Evolutionary conservation across 2,888 invertebrate genomes (phyloP).

Genomic region (Chrysomela aeneicollis): DNA sequence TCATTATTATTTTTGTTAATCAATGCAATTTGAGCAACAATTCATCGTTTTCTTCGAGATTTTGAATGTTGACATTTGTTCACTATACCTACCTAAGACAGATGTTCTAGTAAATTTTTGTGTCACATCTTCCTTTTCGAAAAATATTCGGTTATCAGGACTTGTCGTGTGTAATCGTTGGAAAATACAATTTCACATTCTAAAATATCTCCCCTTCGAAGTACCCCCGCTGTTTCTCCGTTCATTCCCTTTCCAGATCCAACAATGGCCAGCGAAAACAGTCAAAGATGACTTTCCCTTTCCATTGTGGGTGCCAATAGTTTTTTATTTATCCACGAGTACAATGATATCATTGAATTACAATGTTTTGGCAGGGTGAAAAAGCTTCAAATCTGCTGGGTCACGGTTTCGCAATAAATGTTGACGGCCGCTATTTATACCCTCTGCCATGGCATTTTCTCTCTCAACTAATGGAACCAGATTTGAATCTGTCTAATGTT

Average conservation of each 20-base stretch:
- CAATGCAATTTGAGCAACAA: too few relatives aligned
- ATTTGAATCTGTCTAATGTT: conserved; percentile 51
- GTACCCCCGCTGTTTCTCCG: background rate
- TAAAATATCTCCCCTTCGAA: background rate
- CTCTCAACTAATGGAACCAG: conserved; percentile 53
- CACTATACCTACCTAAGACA: too few relatives aligned
- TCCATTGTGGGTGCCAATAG: conserved; percentile 52
- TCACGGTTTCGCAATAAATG: conserved; percentile 59
- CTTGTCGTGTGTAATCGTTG: too few relatives aligned
- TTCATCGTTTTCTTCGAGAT: too few relatives aligned
- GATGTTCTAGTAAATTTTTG: too few relatives aligned
- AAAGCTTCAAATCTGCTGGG: conserved; percentile 56
- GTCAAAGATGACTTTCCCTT: conserved; percentile 54
- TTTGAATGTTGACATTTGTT: too few relatives aligned
- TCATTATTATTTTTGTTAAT: too few relatives aligned
- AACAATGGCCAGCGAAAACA: conserved; percentile 42
- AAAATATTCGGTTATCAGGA: too few relatives aligned
- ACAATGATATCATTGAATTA: conserved; percentile 62
- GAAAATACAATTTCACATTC: too few relatives aligned
- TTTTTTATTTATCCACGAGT: conserved; percentile 59
- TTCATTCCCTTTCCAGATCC: conserved; percentile 19
- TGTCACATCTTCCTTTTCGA: too few relatives aligned
- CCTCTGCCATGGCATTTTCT: conserved; percentile 40
- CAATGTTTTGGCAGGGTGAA: conserved; percentile 55
- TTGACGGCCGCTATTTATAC: conserved; percentile 49